phyloP scores from a whole-genome alignment of 2,888 invertebrate genomes.

The Cryptocephalus moraei region DNA sequence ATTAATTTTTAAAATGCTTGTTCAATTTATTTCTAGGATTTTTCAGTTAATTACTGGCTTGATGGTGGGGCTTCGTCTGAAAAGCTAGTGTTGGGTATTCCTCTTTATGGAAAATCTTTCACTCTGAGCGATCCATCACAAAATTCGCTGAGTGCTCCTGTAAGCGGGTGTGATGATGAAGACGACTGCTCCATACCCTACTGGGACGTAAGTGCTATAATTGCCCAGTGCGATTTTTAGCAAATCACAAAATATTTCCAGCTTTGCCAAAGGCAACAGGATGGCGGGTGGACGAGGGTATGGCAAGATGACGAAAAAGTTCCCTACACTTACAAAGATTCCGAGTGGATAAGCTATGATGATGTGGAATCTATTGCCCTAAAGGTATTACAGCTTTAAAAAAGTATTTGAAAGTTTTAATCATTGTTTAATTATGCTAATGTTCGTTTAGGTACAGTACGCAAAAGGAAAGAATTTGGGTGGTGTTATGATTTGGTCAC shows the following conservation, averaged over 20 bases:
- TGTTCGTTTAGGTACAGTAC: constrained; percentile 29
- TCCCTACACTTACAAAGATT: constrained; percentile 17
- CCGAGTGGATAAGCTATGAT: constrained; percentile 23
- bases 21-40: no score
- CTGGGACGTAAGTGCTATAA: no score
- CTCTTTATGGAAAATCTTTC: constrained; percentile 59
- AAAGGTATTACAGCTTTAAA: constrained; percentile 13
- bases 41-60: constrained; percentile 39
- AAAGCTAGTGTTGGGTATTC: constrained; percentile 59
- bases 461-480: constrained; percentile 29
- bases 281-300: constrained; percentile 10
- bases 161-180: constrained; percentile 13
- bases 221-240: no score
- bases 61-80: constrained; percentile 44
- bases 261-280: no score
- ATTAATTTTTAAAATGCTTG: no score
- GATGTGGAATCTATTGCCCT: constrained; percentile 17
- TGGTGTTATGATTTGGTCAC: constrained; percentile 66
- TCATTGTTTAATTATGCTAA: no score
- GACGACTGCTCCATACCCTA: no score
- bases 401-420: no score
- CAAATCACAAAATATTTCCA: no score
- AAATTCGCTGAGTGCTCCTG: constrained; percentile 41
- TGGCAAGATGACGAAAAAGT: constrained; percentile 22
- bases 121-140: constrained; percentile 39